These are phyloP conservation scores for Terrapene triunguis DNA, from an alignment of 2,113 vertebrate species.

Conservation along the genomic window DNA sequence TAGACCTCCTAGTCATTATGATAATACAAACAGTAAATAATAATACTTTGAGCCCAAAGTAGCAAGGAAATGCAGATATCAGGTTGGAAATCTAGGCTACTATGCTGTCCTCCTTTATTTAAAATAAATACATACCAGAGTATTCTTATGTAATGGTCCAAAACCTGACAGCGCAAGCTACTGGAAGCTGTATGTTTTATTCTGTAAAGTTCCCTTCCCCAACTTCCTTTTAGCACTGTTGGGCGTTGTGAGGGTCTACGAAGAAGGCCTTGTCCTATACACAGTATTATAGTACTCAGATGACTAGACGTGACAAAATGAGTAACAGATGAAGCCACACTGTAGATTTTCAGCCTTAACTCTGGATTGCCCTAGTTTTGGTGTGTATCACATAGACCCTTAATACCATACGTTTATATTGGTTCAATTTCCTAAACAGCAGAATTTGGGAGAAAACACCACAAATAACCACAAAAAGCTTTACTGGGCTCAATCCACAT, in stretches of 20 bases:
- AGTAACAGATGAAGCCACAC: neutral
- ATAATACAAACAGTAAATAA: neutral
- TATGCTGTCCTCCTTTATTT: neutral
- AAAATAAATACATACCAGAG: neutral
- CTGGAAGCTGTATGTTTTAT: neutral
- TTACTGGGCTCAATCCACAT: constrained; percentile 5
- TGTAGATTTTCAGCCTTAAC: neutral
- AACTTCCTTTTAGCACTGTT: constrained; percentile 61
- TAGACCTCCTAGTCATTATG: neutral
- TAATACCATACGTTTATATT: neutral
- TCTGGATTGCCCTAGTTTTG: neutral
- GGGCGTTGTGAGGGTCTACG: constrained; percentile 33
- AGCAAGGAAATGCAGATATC: constrained; percentile 1
- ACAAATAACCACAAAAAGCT: constrained; percentile 18
- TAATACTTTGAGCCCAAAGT: neutral
- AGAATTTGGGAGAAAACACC: neutral
- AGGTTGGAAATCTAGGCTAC: neutral
- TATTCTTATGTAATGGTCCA: neutral
- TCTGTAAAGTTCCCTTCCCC: constrained; percentile 41
- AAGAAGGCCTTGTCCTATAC: constrained; percentile 40
- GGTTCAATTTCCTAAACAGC: neutral
- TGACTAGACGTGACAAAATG: neutral
- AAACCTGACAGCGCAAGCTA: neutral
- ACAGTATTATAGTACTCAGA: neutral
- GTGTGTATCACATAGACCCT: neutral